Conservation (phyloP, 2,113 vertebrate species). For the Callospermophilus lateralis region DNA sequence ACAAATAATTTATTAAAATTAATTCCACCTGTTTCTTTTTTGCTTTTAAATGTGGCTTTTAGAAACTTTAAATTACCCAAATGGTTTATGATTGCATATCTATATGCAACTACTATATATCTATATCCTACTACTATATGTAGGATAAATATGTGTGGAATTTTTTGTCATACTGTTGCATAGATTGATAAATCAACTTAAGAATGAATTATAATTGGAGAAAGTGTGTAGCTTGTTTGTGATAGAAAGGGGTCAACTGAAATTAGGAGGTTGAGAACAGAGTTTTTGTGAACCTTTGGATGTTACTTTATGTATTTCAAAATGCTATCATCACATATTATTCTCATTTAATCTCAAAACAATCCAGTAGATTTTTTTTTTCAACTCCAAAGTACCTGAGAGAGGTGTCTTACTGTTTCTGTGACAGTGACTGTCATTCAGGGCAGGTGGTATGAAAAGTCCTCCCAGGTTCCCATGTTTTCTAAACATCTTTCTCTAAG, state of each 20-base stretch:
- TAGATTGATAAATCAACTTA: background rate
- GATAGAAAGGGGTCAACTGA: background rate
- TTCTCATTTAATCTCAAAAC: background rate
- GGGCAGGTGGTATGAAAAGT: background rate
- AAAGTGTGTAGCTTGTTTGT: background rate
- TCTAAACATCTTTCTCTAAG: background rate
- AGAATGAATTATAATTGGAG: background rate
- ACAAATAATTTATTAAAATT: slow-evolving; percentile 22
- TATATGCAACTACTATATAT: background rate
- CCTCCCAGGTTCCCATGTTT: background rate
- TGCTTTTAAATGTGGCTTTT: background rate
- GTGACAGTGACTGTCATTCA: background rate
- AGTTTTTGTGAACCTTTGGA: background rate
- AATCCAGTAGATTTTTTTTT: background rate
- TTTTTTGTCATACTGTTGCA: background rate
- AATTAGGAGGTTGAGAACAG: background rate
- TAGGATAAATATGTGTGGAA: background rate
- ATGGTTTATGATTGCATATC: background rate
- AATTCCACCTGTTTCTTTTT: slow-evolving; percentile 34
- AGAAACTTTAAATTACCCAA: background rate
- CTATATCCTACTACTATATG: background rate
- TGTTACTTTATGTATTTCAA: slow-evolving; percentile 9
- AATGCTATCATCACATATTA: background rate
- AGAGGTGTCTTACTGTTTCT: background rate
- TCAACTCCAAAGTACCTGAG: background rate